Evolutionary conservation across 2,888 invertebrate genomes (phyloP), one percentile per base, ranked within the genome.

Genomic region (Xanthia togata): DNA sequence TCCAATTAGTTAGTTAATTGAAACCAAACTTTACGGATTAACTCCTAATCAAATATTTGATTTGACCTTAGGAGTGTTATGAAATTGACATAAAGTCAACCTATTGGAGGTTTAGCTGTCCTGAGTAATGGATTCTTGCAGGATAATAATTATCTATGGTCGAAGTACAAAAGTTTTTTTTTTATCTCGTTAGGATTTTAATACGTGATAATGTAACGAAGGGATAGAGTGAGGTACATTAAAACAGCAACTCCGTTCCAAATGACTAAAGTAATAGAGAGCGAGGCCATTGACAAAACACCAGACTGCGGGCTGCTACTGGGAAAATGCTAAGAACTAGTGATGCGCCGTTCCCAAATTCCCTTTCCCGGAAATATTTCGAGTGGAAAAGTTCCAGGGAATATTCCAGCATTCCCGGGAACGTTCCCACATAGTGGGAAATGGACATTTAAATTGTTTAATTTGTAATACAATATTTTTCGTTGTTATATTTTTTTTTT

Each of bases 21-120:
- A 70, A 70, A 70, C 57, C 78, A 70, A 78, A 78, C 78, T 78
- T 70, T 35, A 26, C 17, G 41, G 64, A 78, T 78, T 78, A 76
- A 50, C 14, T 69, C 35, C 53, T 23, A 59, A 64, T 53, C 70
- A 47, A 77, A 62, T 53, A 69, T 78, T 77, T 44, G 55, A 68
- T 60, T 68, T n/a, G 68, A 35, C 60, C n/a, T 68, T 6, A 6
- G n/a, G 35, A 68, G 20, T 59, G 59, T 59, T 59, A 68, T 68
- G n/a, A 6, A 60, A 35, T 35, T 68, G 1, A 59, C 35, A 35
- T 31, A 57, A 67, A 67, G 8, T 23, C 31, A 67, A 68, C 1
- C 60, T 35, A 23, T n/a, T 67, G n/a, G 5, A 35, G n/a, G 60
- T 20, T 60, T 60, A 35, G n/a, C 20, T 20, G 4, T n/a, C 23